These are phyloP conservation scores for Holotrichia oblita DNA, from an alignment of 1,140 invertebrate genomes.

Conservation along the genomic window DNA sequence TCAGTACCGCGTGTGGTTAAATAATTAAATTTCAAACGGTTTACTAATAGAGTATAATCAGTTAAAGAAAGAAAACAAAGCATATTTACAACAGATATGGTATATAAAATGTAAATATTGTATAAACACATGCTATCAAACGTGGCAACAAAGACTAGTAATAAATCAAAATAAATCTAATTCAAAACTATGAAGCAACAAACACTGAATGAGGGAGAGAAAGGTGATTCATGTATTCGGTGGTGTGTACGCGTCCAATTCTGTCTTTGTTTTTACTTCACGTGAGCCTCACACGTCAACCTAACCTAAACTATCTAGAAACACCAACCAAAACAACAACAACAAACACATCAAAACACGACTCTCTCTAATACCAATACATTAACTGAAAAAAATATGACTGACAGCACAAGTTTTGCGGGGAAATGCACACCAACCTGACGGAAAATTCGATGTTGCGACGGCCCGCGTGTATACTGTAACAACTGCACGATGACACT, in stretches of 20 bases:
- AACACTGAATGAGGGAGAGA: conserved; percentile 28
- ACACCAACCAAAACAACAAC: conserved; percentile 22
- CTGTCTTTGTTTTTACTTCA: conserved; percentile 1
- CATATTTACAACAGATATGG: background rate
- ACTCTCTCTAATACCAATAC: background rate
- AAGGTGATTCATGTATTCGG: conserved; percentile 14
- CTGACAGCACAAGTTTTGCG: conserved; percentile 11
- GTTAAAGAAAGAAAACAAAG: background rate
- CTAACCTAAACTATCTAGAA: conserved; percentile 29
- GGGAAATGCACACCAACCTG: conserved; percentile 24
- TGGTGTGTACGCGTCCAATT: background rate
- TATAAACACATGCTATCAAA: background rate
- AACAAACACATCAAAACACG: conserved; percentile 34
- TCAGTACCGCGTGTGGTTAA: background rate
- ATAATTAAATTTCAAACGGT: conserved; percentile 24
- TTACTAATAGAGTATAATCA: background rate
- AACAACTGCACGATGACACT: conserved; percentile 28
- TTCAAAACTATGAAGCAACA: conserved; percentile 29
- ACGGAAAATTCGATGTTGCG: conserved; percentile 15
- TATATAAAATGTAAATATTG: background rate
- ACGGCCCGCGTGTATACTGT: conserved; percentile 28
- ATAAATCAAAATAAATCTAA: conserved; percentile 9
- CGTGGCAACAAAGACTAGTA: background rate
- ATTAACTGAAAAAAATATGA: background rate
- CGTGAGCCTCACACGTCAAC: conserved; percentile 24